Conservation (phyloP, 1,140 invertebrate genomes). For the Mactra quadrangularis region DNA sequence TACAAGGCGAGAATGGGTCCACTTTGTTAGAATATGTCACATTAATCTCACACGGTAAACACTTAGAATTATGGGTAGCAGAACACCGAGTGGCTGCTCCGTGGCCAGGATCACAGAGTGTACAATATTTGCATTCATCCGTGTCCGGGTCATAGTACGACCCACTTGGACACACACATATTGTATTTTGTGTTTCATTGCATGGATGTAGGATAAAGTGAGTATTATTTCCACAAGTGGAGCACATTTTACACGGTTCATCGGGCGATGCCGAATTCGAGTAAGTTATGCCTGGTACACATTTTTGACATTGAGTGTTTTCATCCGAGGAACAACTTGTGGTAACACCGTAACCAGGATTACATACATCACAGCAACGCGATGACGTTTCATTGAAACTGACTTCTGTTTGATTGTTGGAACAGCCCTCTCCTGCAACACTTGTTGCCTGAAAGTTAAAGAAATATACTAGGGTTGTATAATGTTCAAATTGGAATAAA, state of each 20-base stretch:
- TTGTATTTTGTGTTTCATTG: constrained; percentile 71
- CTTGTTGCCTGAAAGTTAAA: too few relatives aligned
- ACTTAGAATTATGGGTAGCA: constrained; percentile 25
- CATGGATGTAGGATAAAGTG: constrained; percentile 57
- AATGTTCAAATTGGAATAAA: too few relatives aligned
- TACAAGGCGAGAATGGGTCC: constrained; percentile 72
- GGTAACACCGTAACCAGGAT: constrained; percentile 46
- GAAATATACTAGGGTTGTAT: too few relatives aligned
- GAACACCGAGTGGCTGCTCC: constrained; percentile 31
- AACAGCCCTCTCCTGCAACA: not conserved
- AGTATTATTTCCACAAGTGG: constrained; percentile 47
- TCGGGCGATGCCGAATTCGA: constrained; percentile 21
- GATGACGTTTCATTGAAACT: constrained; percentile 18
- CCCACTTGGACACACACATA: constrained; percentile 64
- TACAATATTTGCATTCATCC: constrained; percentile 45
- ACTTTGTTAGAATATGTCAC: constrained; percentile 76
- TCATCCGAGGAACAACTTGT: constrained; percentile 25
- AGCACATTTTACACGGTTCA: constrained; percentile 52
- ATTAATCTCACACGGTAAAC: constrained; percentile 37
- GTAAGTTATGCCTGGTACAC: constrained; percentile 50
- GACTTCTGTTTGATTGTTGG: constrained; percentile 21
- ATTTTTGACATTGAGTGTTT: constrained; percentile 53
- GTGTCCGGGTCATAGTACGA: constrained; percentile 49
- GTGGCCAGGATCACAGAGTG: constrained; percentile 33
- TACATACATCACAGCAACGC: constrained; percentile 41